A percentile compares a stretch with the other conserved stretches of the same genome.
Evolutionary conservation across 2,888 invertebrate genomes (phyloP).

Genomic region (Amphipoea lucens): DNA sequence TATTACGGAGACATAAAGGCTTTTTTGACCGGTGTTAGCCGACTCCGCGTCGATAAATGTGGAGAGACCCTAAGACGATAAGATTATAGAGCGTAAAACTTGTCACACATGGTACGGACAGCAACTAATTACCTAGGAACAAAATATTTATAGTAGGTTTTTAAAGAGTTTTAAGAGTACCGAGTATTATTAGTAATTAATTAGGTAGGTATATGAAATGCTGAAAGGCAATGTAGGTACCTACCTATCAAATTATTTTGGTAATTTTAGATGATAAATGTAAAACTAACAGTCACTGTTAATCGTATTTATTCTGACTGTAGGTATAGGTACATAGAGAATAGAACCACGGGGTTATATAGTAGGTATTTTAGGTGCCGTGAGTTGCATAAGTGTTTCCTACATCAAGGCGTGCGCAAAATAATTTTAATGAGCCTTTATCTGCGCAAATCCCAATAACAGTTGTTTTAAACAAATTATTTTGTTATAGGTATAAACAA

Average conservation of each 20-base stretch:
- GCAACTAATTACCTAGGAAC: too few relatives aligned
- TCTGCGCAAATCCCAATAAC: too few relatives aligned
- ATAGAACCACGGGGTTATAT: too few relatives aligned
- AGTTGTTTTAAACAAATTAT: not conserved
- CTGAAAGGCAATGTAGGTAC: too few relatives aligned
- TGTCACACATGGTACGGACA: not conserved
- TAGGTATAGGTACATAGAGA: not conserved
- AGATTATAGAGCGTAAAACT: not conserved
- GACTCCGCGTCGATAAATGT: too few relatives aligned
- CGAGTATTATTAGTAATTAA: too few relatives aligned
- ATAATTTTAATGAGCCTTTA: not conserved
- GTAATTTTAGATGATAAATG: not conserved
- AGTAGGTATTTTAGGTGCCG: not conserved
- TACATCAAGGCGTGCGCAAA: not conserved
- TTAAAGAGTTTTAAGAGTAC: too few relatives aligned
- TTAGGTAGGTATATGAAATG: not conserved
- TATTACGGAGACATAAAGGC: too few relatives aligned
- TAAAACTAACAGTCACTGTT: not conserved
- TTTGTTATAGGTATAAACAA: conserved; percentile 93
- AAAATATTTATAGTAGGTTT: too few relatives aligned
- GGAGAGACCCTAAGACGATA: too few relatives aligned
- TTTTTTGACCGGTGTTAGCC: too few relatives aligned
- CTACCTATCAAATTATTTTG: not conserved
- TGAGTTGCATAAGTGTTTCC: not conserved
- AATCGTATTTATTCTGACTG: not conserved